Conservation (phyloP, 2,888 invertebrate genomes). For the Conus canariensis region DNA sequence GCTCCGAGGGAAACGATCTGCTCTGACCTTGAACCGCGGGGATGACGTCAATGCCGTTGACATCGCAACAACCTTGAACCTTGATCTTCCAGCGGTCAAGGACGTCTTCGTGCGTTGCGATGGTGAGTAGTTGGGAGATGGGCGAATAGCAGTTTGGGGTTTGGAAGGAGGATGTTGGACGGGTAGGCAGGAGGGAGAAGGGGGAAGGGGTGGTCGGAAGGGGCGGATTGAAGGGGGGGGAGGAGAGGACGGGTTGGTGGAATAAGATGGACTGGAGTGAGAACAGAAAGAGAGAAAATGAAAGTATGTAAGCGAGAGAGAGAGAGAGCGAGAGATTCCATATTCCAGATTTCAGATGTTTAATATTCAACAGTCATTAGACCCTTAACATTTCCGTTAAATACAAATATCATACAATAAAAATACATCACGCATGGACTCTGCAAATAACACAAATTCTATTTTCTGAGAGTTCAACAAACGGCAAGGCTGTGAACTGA, state of each 20-base stretch:
- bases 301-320: too few species aligned
- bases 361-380: too few species aligned
- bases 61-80: slow-evolving; percentile 27
- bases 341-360: too few species aligned
- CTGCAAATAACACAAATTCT: too few species aligned
- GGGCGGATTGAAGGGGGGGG: neutral
- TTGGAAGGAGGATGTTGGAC: too few species aligned
- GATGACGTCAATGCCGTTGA: slow-evolving; percentile 31
- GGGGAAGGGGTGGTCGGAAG: neutral
- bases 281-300: too few species aligned
- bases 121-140: neutral
- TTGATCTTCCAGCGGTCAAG: slow-evolving; percentile 5
- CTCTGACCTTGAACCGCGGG: slow-evolving; percentile 10
- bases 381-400: too few species aligned
- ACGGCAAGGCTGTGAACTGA: too few species aligned
- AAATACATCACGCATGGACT: too few species aligned
- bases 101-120: slow-evolving; percentile 11
- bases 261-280: too few species aligned
- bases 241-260: neutral
- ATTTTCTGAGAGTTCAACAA: too few species aligned
- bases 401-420: too few species aligned
- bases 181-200: neutral
- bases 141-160: neutral
- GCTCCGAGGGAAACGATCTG: slow-evolving; percentile 25
- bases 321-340: neutral